Percentiles rank a stretch among this genome's conserved stretches.
phyloP scores from a whole-genome alignment of 1,140 invertebrate genomes.

The Lasaia peninsularis region DNA sequence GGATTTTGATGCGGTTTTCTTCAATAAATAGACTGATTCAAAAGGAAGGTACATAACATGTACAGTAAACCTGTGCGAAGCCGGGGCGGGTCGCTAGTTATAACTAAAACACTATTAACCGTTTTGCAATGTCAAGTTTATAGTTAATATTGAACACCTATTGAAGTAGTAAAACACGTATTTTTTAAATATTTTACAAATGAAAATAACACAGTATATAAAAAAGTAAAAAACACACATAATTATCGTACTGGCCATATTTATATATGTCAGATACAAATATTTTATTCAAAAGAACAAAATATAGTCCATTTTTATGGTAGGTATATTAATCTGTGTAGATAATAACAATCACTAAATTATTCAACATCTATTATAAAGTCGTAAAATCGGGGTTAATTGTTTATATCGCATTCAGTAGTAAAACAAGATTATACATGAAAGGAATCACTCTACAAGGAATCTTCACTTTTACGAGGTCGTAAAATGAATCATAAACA shows the following conservation, averaged over 20 bases:
- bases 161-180: too few species aligned
- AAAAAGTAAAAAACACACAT: too few species aligned
- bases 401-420: slow-evolving; percentile 5
- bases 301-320: not conserved
- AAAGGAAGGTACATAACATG: too few species aligned
- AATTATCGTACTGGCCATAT: not conserved
- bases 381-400: slow-evolving; percentile 14
- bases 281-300: not conserved
- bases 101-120: too few species aligned
- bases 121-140: too few species aligned
- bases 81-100: too few species aligned
- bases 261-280: not conserved
- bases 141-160: too few species aligned
- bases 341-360: slow-evolving; percentile 22
- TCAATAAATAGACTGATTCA: too few species aligned
- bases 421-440: slow-evolving; percentile 20
- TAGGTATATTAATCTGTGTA: slow-evolving; percentile 8
- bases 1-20: too few species aligned
- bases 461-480: slow-evolving; percentile 69
- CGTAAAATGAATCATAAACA: slow-evolving; percentile 72
- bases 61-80: too few species aligned
- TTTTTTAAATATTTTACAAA: too few species aligned
- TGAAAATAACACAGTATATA: too few species aligned
- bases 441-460: slow-evolving; percentile 64
- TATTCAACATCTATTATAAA: slow-evolving; percentile 25